Evolutionary conservation across 64 coral and sea anemone genomes (phyloP).

Genomic region (Montipora efflorescens): DNA sequence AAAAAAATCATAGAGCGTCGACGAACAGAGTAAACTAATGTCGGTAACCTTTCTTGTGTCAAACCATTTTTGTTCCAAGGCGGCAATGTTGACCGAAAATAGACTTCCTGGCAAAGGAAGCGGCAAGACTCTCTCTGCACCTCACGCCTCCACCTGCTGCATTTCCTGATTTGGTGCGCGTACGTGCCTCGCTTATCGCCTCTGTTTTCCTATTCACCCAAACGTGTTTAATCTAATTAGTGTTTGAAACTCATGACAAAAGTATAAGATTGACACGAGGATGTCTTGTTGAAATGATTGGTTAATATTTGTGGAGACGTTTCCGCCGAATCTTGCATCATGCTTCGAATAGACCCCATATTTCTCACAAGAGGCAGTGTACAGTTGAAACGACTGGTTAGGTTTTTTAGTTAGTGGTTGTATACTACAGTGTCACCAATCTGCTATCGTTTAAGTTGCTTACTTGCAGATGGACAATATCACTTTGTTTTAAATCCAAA

Average conservation of each 20-base stretch:
- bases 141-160: neutral
- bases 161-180: slow-evolving; percentile 12
- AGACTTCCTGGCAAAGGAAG: neutral
- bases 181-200: slow-evolving; percentile 11
- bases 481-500: too few relatives aligned
- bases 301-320: neutral
- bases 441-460: too few relatives aligned
- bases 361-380: too few relatives aligned
- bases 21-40: neutral
- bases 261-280: neutral
- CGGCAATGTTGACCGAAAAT: neutral
- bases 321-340: neutral
- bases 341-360: neutral
- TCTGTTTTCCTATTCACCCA: neutral
- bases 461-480: too few relatives aligned
- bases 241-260: too few relatives aligned
- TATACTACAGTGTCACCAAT: too few relatives aligned
- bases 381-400: too few relatives aligned
- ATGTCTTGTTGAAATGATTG: neutral
- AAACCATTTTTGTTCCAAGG: neutral
- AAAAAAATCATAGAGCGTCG: too few relatives aligned
- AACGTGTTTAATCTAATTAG: neutral
- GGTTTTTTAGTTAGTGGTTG: too few relatives aligned
- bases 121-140: neutral
- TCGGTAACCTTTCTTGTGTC: neutral